phyloP scores from a whole-genome alignment of 2,888 invertebrate genomes.

The Oscheius sp. region DNA sequence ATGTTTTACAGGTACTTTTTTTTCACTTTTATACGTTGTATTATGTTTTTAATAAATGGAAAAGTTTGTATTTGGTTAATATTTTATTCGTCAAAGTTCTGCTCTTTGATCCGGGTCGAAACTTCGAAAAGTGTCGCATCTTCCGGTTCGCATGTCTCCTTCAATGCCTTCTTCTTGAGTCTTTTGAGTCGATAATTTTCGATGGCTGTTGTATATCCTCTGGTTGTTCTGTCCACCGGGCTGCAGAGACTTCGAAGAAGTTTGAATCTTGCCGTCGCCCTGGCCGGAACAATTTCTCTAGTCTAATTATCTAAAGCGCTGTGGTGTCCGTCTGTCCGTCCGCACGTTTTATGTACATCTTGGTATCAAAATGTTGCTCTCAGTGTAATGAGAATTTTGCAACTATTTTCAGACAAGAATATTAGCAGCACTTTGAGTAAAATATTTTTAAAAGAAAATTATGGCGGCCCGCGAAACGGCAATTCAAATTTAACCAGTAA shows the following conservation, averaged over 20 bases:
- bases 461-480: no score
- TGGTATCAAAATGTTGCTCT: no score
- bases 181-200: not conserved
- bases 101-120: constrained; percentile 13
- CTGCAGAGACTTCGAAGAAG: not conserved
- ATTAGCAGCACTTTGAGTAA: no score
- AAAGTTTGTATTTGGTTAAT: not conserved
- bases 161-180: not conserved
- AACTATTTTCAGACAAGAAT: no score
- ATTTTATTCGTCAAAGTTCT: not conserved
- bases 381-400: no score
- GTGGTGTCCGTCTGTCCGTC: no score
- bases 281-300: not conserved
- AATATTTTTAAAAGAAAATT: no score
- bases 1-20: not conserved
- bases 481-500: no score
- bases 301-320: not conserved
- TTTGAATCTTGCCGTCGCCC: constrained; percentile 4
- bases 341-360: no score
- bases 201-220: not conserved
- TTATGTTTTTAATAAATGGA: not conserved
- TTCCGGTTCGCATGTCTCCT: not conserved
- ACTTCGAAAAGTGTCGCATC: constrained; percentile 13
- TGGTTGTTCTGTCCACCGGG: not conserved
- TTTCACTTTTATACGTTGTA: not conserved